phyloP scores from a whole-genome alignment of 2,113 vertebrate species.

The Ardeotis arabs region DNA sequence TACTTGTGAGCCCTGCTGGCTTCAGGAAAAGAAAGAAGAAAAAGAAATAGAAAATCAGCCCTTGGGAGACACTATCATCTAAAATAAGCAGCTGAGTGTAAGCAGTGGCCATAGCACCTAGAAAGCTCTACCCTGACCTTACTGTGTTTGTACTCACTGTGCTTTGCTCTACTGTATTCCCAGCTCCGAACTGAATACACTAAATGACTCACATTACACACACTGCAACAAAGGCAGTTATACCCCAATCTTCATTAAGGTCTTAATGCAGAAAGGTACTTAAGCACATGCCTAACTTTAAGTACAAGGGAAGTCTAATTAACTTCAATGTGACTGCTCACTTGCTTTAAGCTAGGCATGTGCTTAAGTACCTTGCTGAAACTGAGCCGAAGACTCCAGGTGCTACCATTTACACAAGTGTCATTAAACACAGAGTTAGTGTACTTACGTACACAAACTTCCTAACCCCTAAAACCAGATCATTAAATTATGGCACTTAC shows the following conservation, averaged over 20 bases:
- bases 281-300: constrained; percentile 67
- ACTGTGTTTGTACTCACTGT: not conserved
- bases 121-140: not conserved
- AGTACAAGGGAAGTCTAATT: constrained; percentile 70
- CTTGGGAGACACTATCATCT: not conserved
- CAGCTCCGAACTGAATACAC: not conserved
- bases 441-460: constrained; percentile 61
- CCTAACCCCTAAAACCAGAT: constrained; percentile 62
- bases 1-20: not conserved
- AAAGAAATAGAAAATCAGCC: not conserved
- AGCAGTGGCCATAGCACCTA: constrained; percentile 34
- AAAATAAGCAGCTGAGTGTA: not conserved
- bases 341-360: constrained; percentile 59
- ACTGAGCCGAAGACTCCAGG: constrained; percentile 58
- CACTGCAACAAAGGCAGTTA: constrained; percentile 62
- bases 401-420: constrained; percentile 62
- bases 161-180: constrained; percentile 14
- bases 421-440: constrained; percentile 65
- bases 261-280: constrained; percentile 65
- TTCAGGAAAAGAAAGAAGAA: not conserved
- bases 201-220: constrained; percentile 43
- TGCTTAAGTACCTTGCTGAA: constrained; percentile 64
- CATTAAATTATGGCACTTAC: constrained; percentile 47
- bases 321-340: constrained; percentile 65
- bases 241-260: constrained; percentile 65